Conservation (phyloP, 2,797 vertebrate species). For the Dermochelys coriacea region DNA sequence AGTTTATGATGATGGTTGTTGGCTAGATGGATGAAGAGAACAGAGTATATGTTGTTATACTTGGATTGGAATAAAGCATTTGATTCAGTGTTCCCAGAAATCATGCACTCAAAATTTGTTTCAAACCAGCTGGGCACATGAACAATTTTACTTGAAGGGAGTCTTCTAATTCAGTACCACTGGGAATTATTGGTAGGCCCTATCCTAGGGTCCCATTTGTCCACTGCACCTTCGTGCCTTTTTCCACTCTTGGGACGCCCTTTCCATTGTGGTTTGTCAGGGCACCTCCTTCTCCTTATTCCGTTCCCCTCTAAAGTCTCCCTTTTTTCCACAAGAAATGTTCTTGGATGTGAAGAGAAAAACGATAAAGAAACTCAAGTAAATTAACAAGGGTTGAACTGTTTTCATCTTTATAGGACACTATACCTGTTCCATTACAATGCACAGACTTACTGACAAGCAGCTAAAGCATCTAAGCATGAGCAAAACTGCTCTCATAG, state of each 20-base stretch:
- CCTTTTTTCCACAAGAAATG: neutral
- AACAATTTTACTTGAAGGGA: neutral
- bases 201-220: rapidly evolving
- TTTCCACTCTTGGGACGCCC: neutral
- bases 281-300: neutral
- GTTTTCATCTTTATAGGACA: slow-evolving; percentile 81
- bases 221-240: rapidly evolving
- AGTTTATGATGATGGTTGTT: neutral
- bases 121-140: neutral
- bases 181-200: neutral
- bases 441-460: slow-evolving; percentile 85
- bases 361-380: neutral
- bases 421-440: slow-evolving; percentile 88
- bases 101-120: neutral
- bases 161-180: neutral
- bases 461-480: slow-evolving; percentile 87
- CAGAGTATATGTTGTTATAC: neutral
- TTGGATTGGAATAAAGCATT: slow-evolving; percentile 1
- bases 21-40: neutral
- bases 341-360: neutral
- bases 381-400: neutral
- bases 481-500: slow-evolving; percentile 83
- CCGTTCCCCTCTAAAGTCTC: neutral
- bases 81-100: neutral
- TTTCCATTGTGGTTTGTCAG: neutral